Evolutionary conservation across 2,797 vertebrate genomes (phyloP).

Genomic region (Periparus ater): DNA sequence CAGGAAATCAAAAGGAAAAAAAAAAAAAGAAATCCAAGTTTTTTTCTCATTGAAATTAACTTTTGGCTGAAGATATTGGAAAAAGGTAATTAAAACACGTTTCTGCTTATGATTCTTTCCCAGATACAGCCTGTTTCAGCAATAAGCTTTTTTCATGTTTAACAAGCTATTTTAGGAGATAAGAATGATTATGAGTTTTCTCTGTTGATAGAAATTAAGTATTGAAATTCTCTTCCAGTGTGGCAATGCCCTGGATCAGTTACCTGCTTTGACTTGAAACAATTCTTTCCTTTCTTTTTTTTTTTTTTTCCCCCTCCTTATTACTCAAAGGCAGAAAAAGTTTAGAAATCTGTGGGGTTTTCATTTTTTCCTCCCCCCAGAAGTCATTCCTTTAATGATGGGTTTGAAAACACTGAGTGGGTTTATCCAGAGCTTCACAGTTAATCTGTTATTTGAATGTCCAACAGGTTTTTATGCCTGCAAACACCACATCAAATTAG

Average conservation of each 20-base stretch:
- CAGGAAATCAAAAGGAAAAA: neutral
- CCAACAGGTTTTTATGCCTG: neutral
- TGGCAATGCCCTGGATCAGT: neutral
- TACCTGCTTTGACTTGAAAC: constrained; percentile 10
- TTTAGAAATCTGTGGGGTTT: neutral
- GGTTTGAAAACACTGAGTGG: neutral
- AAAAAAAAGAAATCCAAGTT: accelerated
- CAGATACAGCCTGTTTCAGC: constrained; percentile 4
- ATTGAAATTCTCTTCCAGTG: constrained; percentile 19
- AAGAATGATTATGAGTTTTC: constrained; percentile 37
- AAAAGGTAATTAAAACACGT: constrained; percentile 45
- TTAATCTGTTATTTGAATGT: constrained; percentile 4
- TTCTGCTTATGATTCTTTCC: constrained; percentile 4
- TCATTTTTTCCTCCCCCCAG: neutral
- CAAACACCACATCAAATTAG: neutral
- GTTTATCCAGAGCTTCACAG: neutral
- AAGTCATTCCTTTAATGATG: neutral
- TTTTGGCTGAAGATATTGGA: neutral
- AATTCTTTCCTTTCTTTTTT: neutral
- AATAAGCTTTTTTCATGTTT: constrained; percentile 22
- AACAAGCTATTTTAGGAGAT: constrained; percentile 46
- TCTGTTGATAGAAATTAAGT: constrained; percentile 29
- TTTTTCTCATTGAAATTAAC: neutral
- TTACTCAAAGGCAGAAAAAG: neutral
- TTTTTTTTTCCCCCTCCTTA: neutral